Percentiles rank a stretch among this genome's conserved stretches.
These are phyloP conservation scores for Heliconius erato DNA, from an alignment of 2,888 invertebrate species.

Conservation along the genomic window DNA sequence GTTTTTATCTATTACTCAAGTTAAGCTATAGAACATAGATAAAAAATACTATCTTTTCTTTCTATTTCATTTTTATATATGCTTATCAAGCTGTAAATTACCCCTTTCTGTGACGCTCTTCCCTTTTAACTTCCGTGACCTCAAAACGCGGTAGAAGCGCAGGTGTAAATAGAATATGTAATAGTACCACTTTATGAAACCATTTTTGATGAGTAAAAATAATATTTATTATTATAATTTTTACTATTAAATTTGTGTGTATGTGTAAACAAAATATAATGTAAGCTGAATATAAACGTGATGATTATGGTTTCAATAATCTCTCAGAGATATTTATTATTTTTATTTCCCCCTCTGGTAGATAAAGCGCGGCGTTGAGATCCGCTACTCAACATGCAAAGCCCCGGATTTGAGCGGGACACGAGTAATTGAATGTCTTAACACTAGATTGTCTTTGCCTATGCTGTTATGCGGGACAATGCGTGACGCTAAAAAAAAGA, in stretches of 20 bases:
- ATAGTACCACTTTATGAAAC: neutral
- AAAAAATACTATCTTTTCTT: neutral
- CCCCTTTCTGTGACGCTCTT: conserved; percentile 10
- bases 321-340: no score
- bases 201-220: neutral
- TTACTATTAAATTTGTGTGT: no score
- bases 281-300: neutral
- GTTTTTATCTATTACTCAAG: no score
- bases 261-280: no score
- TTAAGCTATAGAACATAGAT: neutral
- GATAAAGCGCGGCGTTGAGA: neutral
- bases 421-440: neutral
- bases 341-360: no score
- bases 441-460: neutral
- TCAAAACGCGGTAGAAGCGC: conserved; percentile 11
- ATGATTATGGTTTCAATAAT: neutral
- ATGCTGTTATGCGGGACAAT: neutral
- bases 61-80: neutral
- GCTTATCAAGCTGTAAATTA: conserved; percentile 5
- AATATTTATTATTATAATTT: no score
- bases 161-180: conserved; percentile 11
- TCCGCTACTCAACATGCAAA: no score
- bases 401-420: neutral
- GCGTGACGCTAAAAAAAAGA: neutral
- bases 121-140: conserved; percentile 29